Evolutionary conservation across 2,113 vertebrate species (phyloP), one percentile per base, ranked within the genome.

Genomic region (Gasterosteus aculeatus): DNA sequence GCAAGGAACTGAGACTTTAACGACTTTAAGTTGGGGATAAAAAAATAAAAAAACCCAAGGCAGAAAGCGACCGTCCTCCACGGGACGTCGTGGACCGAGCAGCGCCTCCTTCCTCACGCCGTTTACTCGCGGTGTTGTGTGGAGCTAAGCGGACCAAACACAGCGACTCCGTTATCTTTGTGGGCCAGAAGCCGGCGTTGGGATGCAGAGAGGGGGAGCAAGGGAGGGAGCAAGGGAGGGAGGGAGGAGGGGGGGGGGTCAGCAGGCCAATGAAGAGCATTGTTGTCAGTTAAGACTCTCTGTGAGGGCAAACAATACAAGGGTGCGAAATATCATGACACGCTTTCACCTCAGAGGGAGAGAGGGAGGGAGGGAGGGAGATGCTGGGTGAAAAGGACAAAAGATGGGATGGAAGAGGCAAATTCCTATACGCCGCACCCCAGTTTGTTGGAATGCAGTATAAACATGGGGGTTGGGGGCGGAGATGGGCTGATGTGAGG

Each of bases 361-460:
- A 12, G 26, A 69, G 76, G 29, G 15, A 60, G 58, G 5, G 65
- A 80, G 38, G 12, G 75, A 82, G 69, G 3, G 76, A 85, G 61
- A 78, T 72, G 61, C 62, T 71, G 80, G 78, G 66, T 78, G 71
- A 82, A 80, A 85, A 69, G 49, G 63, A 87, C 72, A 84, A 76
- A 87, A 78, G 81, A 89, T 60, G 64, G 65, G 72, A 83, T 51
- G 64, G 71, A 59, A 31, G 9, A 69, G 54, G 76, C 67, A 78
- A 77, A 89, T 88, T 87, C 90, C 86, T 51, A 54, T 2, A 76
- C 75, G 35, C 49, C 33, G 0, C 3, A 57, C 19, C 69, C 49
- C 65, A 33, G 44, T 49, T 69, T 71, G 77, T 14, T 77, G 88
- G 88, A 91, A 83, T 81, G 86, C 72, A 46, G 77, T 75, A 56